phyloP scores from a whole-genome alignment of 2,113 vertebrate species.

The Sula dactylatra region DNA sequence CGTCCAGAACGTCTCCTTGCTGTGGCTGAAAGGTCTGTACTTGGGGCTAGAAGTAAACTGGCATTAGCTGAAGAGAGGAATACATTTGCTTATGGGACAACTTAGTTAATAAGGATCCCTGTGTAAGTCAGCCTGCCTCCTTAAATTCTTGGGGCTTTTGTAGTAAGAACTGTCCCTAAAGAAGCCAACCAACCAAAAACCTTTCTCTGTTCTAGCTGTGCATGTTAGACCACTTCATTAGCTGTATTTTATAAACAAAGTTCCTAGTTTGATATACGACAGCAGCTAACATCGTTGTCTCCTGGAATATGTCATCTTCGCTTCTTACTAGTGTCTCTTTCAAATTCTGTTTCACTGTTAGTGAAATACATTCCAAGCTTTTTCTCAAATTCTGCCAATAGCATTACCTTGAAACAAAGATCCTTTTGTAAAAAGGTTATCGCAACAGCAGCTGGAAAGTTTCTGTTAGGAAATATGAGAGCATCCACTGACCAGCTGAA shows the following conservation, averaged over 20 bases:
- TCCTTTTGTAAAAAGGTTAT: not conserved
- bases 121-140: not conserved
- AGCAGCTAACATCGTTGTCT: not conserved
- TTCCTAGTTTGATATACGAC: not conserved
- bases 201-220: not conserved
- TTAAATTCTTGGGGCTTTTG: not conserved
- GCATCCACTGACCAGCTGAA: not conserved
- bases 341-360: not conserved
- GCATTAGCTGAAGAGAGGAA: not conserved
- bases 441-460: not conserved
- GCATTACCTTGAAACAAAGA: not conserved
- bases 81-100: not conserved
- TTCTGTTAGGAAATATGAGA: not conserved
- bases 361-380: not conserved
- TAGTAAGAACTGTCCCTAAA: not conserved
- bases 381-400: not conserved
- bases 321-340: not conserved
- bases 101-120: not conserved
- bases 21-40: slow-evolving; percentile 91
- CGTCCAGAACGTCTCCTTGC: slow-evolving; percentile 93
- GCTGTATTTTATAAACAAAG: not conserved
- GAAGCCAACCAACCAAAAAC: not conserved
- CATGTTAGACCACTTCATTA: too few relatives aligned
- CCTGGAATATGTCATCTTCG: not conserved
- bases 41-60: not conserved